Evolutionary conservation across 2,797 vertebrate species (phyloP), one percentile per base, ranked within the genome.

Genomic region (Epinephelus malabaricus): DNA sequence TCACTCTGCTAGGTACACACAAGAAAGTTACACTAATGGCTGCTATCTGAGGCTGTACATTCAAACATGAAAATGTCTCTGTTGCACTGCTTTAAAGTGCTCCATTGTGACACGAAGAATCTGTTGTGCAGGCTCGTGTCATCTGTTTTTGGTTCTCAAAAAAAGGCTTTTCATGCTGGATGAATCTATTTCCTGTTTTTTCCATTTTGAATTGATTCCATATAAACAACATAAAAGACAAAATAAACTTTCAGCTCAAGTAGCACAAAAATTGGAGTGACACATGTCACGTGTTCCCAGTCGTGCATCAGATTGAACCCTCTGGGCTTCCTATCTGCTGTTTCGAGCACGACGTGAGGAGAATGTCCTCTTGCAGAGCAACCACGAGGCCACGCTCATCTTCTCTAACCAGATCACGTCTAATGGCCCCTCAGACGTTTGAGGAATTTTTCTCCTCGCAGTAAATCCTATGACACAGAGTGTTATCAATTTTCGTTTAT

Each of bases 401-500:
- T 38, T 90, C 51, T 84, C 79, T 84, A 84, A 88, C 70, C 87
- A 88, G 65, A 88, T 90, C 85, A 83, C 72, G 73, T 87, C 71
- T 82, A 76, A 89, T 82, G 74, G 85, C 68, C 75, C 86, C 80
- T 79, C 83, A 86, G 86, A 88, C 43, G 53, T 87, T 88, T 89
- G 68, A 90, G 77, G 90, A 92, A 88, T 91, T 58, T 84, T 81
- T 86, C 60, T 53, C 66, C 69, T 64, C 61, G 66, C 78, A 79
- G 73, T 87, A 73, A 83, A 84, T 88, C 58, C 40, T 79, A 45
- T 84, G 91, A 89, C 92, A 83, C 56, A 75, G 62, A 82, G 73
- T 85, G 77, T 81, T 94, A 90, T 87, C 87, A 86, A 77, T 91
- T 90, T 90, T 82, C 6, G 19, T 82, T 80, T 45, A 60, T 67